Evolutionary conservation across 2,888 invertebrate genomes (phyloP), one percentile per base, ranked within the genome.

Genomic region (Drosophila cognata): DNA sequence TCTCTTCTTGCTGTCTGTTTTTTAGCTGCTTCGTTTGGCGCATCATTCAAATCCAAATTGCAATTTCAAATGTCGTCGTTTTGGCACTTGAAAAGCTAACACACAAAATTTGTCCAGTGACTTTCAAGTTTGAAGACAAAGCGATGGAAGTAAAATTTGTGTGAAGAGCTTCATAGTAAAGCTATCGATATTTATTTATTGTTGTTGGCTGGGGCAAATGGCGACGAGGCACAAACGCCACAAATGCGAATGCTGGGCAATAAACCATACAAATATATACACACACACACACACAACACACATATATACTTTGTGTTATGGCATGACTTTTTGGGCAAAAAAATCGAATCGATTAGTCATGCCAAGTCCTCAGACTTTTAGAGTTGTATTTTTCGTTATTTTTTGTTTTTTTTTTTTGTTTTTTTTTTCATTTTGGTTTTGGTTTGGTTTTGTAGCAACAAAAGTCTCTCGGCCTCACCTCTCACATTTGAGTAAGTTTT

Each of bases 311-410:
- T 76, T 74, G 55, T 58, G 33, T 36, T 80, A 76, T 79, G 72
- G 75, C 82, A 75, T 82, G 89, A 80, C 87, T 87, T 89, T 85
- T 84, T 80, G 65, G 84, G 71, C 89, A 82, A 89, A 87, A 87
- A 87, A 89, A 89, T 84, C 88, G 86, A 86, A 86, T 86, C 86
- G 86, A 89, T 86, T 86, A 89, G 86, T 86, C 86, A 86, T 86
- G 89, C 85, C 85, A 72, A 78, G 74, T 80, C 84, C 82, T 82
- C 86, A 79, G 75, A 55, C 69, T 77, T 78, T 63, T 48, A 60
- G 59, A 82, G 77, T 41, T 74, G 67, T 51, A 52, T 74, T 62
- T 36, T 16, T 29, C 11, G 11, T 4, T 33, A 21, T 33, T 21
- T 35, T 25, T 21, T 35, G 7, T 4, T 8, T 25, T 21, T 35